Evolutionary conservation across 1,140 invertebrate genomes (phyloP).

Genomic region (Neodiprion pinetum): DNA sequence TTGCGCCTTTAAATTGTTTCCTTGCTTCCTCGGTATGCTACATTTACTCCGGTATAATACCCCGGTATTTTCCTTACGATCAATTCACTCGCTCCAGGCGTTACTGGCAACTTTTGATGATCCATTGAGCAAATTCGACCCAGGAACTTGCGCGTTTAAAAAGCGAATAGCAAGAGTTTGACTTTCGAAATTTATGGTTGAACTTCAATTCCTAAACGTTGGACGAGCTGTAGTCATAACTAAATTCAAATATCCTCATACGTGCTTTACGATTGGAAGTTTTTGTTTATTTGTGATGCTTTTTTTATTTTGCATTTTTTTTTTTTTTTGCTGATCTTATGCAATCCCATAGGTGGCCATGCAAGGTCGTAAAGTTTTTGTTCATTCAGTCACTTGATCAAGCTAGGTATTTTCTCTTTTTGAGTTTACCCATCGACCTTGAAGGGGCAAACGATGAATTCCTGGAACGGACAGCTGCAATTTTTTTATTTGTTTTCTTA

Average conservation of each 20-base stretch:
- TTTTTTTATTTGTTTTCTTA: neutral
- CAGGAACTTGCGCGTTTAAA: too few species aligned
- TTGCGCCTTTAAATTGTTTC: neutral
- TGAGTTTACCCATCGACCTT: neutral
- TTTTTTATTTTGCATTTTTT: neutral
- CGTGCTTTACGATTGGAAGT: neutral
- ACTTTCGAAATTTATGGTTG: too few species aligned
- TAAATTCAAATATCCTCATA: too few species aligned
- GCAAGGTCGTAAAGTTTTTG: neutral
- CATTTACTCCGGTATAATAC: neutral
- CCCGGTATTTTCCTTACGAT: too few species aligned
- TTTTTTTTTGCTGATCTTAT: neutral
- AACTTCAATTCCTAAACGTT: too few species aligned
- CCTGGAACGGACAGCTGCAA: neutral
- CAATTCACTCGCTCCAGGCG: neutral
- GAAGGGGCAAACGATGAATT: neutral
- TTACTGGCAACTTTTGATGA: too few species aligned
- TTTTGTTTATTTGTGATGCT: neutral
- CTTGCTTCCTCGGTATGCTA: too few species aligned
- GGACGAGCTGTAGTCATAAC: too few species aligned
- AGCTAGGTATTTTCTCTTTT: neutral
- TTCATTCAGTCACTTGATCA: neutral
- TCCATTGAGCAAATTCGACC: too few species aligned
- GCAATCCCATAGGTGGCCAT: neutral
- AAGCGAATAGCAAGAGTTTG: too few species aligned